phyloP scores from a whole-genome alignment of 2,888 invertebrate species.

The Sinotaia quadrata region DNA sequence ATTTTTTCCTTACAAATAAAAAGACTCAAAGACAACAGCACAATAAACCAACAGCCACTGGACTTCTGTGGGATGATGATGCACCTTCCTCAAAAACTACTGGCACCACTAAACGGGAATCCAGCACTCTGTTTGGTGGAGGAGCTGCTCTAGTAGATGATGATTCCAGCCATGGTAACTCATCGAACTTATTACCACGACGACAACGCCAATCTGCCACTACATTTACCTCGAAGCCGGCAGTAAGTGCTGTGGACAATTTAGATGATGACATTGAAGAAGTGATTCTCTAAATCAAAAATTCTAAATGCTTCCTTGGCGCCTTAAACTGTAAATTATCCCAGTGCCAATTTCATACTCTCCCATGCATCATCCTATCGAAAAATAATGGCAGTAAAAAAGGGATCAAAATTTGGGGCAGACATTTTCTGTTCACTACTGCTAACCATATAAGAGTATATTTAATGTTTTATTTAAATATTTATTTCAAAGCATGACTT shows the following conservation, averaged over 20 bases:
- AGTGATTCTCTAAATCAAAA: conserved; percentile 49
- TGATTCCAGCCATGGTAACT: conserved; percentile 37
- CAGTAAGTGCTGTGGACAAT: conserved; percentile 61
- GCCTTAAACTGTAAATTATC: too few relatives aligned
- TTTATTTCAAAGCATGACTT: too few relatives aligned
- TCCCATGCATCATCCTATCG: too few relatives aligned
- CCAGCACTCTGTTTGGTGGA: conserved; percentile 59
- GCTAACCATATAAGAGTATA: too few relatives aligned
- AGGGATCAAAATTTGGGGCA: too few relatives aligned
- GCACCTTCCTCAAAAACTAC: conserved; percentile 28
- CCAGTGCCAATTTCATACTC: too few relatives aligned
- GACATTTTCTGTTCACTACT: too few relatives aligned
- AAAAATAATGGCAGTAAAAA: too few relatives aligned
- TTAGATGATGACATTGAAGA: conserved; percentile 69
- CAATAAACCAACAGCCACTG: conserved; percentile 2
- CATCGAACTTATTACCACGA: conserved; percentile 45
- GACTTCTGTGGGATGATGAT: conserved; percentile 56
- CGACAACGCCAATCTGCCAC: conserved; percentile 51
- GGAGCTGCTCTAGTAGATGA: conserved; percentile 62
- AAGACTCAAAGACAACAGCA: neutral
- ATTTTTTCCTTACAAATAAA: conserved; percentile 28
- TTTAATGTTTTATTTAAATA: too few relatives aligned
- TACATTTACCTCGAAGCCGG: conserved; percentile 60
- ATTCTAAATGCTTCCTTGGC: too few relatives aligned
- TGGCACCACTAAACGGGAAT: conserved; percentile 38